Evolutionary conservation across 2,888 invertebrate species (phyloP), one percentile per base, ranked within the genome.

Genomic region (Drosophila cognata): DNA sequence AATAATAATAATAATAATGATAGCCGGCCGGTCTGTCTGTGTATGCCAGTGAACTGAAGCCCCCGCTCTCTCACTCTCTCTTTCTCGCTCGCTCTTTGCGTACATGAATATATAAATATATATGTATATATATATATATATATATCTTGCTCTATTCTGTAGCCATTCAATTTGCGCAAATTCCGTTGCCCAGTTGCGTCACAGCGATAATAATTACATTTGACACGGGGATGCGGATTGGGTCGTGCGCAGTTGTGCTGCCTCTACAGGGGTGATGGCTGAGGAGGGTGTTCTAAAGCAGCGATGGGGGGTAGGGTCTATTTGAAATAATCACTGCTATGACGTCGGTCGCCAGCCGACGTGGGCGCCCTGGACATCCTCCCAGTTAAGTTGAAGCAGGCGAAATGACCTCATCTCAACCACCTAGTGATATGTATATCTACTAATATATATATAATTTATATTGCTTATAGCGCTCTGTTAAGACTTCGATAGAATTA

Each of bases 181-280:
- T 89, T 84, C 80, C 74, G 70, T 65, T 66, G 82, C 53, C 73
- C 68, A 82, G 80, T 85, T 85, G 89, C 85, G 85, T 85, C 85
- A 85, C 82, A 87, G 67, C 68, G 53, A 48, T 76, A 72, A 82
- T 80, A 84, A 89, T 87, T 82, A 56, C 55, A 56, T 36, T 80
- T 84, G 84, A 87, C 68, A 81, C 29, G 74, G 64, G 70, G 64
- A 62, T 51, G 64, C 57, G 72, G 61, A 56, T 62, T 68, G 64
- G 38, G 46, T 73, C 82, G 78, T 67, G 78, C 83, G 78, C 81
- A 82, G 67, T 80, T 46, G 46, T 46, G 21, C 8, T 46, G 46
- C 16, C 46, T 16, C 46, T 46, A 21, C 16, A 16, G 46, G 16
- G 16, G 16, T 16, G 46, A 25, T 25, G 21, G 46, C 11, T 33